A percentile compares a stretch with the other conserved stretches of the same genome.
Conservation (phyloP, 2,888 invertebrate species). For the Phania funesta region DNA sequence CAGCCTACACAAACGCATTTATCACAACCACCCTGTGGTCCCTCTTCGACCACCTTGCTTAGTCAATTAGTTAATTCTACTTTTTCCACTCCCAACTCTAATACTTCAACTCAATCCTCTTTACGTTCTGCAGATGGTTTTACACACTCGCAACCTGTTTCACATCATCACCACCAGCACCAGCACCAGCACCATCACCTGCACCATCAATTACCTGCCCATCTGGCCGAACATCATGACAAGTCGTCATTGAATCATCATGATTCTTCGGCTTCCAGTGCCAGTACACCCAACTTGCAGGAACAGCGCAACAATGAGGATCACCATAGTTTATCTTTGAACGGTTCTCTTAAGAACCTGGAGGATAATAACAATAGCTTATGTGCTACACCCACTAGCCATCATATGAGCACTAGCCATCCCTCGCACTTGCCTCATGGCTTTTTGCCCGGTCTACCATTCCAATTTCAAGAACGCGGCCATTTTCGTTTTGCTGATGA, state of each 20-base stretch:
- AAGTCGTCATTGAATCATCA: constrained; percentile 70
- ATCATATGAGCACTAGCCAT: constrained; percentile 71
- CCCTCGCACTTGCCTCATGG: constrained; percentile 81
- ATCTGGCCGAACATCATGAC: constrained; percentile 71
- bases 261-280: constrained; percentile 80
- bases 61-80: constrained; percentile 81
- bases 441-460: constrained; percentile 82
- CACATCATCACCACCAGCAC: constrained; percentile 69
- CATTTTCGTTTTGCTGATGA: constrained; percentile 92
- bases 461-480: constrained; percentile 87
- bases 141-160: constrained; percentile 63
- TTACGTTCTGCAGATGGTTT: constrained; percentile 74
- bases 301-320: constrained; percentile 73
- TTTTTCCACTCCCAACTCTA: constrained; percentile 72
- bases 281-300: constrained; percentile 81
- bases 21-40: constrained; percentile 72
- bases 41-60: constrained; percentile 82
- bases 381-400: constrained; percentile 69
- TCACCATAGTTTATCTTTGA: constrained; percentile 69
- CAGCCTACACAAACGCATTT: constrained; percentile 68
- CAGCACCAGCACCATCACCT: constrained; percentile 55
- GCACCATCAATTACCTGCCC: constrained; percentile 64
- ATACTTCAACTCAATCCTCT: constrained; percentile 72
- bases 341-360: constrained; percentile 70
- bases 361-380: constrained; percentile 78